Conservation (phyloP, 1,140 invertebrate species). For the Zaprionus vittiger region DNA sequence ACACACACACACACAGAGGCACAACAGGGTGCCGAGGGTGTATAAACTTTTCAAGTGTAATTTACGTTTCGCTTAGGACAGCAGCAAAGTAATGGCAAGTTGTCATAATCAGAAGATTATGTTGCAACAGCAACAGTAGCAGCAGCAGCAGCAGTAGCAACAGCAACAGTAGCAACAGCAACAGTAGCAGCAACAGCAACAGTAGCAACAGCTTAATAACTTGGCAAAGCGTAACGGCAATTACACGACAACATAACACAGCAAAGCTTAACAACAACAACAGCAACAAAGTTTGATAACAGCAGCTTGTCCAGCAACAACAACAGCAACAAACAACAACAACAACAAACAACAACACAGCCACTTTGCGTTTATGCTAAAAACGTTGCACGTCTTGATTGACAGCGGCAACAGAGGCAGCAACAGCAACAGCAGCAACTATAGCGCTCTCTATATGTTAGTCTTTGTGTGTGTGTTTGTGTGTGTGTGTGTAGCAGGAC, state of each 20-base stretch:
- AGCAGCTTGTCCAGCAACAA: slow-evolving; percentile 71
- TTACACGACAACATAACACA: slow-evolving; percentile 59
- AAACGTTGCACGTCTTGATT: slow-evolving; percentile 74
- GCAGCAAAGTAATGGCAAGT: slow-evolving; percentile 49
- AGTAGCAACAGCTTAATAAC: slow-evolving; percentile 66
- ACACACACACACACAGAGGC: slow-evolving; percentile 3
- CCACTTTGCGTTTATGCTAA: slow-evolving; percentile 61
- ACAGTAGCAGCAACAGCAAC: slow-evolving; percentile 24
- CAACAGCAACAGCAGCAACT: slow-evolving; percentile 32
- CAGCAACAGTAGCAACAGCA: slow-evolving; percentile 16
- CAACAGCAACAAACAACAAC: slow-evolving; percentile 32
- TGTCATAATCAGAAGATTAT: slow-evolving; percentile 76
- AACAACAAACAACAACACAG: slow-evolving; percentile 50
- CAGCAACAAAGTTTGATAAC: slow-evolving; percentile 57
- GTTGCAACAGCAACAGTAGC: slow-evolving; percentile 53
- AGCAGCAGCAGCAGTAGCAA: slow-evolving; percentile 8
- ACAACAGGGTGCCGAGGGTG: neutral
- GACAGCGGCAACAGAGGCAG: slow-evolving; percentile 53
- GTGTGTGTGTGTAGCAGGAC: slow-evolving; percentile 13
- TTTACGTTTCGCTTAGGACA: slow-evolving; percentile 61
- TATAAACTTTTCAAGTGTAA: slow-evolving; percentile 57
- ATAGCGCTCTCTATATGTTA: neutral
- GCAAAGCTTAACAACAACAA: slow-evolving; percentile 27
- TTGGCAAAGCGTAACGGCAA: slow-evolving; percentile 74
- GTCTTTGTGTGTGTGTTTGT: neutral